Conservation (phyloP, 2,888 invertebrate species). For the Stenchaetothrips biformis region DNA sequence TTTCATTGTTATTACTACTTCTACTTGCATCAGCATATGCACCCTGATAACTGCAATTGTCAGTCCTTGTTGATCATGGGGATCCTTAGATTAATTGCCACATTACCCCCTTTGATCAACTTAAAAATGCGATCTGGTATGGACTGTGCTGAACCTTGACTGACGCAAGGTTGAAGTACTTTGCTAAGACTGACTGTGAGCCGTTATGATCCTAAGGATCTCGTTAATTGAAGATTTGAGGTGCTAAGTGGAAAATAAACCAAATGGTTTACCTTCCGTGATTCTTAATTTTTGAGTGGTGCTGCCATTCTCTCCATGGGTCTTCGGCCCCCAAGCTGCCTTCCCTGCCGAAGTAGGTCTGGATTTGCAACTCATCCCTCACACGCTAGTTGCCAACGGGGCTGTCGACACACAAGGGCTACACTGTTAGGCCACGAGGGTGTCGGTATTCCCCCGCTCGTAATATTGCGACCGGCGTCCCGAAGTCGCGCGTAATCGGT, state of each 20-base stretch:
- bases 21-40: not conserved
- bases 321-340: not conserved
- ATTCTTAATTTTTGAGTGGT: not conserved
- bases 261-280: conserved; percentile 15
- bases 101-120: not conserved
- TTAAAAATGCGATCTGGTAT: not conserved
- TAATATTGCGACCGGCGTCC: too few relatives aligned
- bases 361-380: not conserved
- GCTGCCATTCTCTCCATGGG: not conserved
- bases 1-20: not conserved
- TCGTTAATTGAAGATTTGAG: conserved; percentile 19
- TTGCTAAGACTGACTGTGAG: conserved; percentile 20
- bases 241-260: conserved; percentile 23
- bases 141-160: not conserved
- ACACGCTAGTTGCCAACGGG: not conserved
- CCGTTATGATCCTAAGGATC: conserved; percentile 7
- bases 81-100: not conserved
- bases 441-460: too few relatives aligned
- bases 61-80: not conserved
- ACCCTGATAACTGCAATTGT: not conserved
- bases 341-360: not conserved
- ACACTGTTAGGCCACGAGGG: too few relatives aligned
- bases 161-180: conserved; percentile 6
- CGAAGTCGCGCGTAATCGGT: not conserved
- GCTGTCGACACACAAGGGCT: not conserved